A percentile compares a stretch with the other conserved stretches of the same genome.
These are phyloP conservation scores for Carduelis carduelis DNA, from an alignment of 2,797 vertebrate species.

Conservation along the genomic window DNA sequence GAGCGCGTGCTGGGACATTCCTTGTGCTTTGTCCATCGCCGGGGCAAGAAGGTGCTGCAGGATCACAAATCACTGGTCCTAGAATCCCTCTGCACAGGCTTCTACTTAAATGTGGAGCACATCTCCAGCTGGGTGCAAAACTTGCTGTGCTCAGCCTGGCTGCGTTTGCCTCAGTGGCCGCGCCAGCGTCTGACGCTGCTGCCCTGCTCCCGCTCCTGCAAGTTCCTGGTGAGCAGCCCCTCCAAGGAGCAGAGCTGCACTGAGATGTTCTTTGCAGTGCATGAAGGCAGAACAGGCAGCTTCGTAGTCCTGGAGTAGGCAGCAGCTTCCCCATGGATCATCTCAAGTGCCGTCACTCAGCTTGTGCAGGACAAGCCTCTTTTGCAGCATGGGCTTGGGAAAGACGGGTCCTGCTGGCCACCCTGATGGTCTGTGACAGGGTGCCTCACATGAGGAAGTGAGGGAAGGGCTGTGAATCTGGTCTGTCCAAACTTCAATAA, in stretches of 20 bases:
- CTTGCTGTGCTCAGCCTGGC: not conserved
- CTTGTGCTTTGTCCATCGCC: not conserved
- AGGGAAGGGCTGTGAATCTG: not conserved
- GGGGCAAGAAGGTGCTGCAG: fast-evolving
- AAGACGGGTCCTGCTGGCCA: not conserved
- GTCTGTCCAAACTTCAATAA: not conserved
- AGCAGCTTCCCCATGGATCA: not conserved
- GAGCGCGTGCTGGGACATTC: fast-evolving
- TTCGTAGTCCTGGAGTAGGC: not conserved
- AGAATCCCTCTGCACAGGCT: not conserved
- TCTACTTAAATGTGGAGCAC: not conserved
- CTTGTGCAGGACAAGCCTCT: fast-evolving
- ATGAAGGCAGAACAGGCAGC: not conserved
- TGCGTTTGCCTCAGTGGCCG: not conserved
- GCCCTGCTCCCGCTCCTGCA: not conserved
- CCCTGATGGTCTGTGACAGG: not conserved
- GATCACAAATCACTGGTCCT: not conserved
- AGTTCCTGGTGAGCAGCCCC: not conserved
- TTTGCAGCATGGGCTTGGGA: not conserved
- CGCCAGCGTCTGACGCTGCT: not conserved
- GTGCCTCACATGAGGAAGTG: not conserved
- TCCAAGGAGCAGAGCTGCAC: not conserved
- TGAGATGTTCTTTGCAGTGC: not conserved
- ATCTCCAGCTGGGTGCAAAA: not conserved
- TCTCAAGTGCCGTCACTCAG: not conserved